Conservation (phyloP, 23 tunicate genomes). For the Trididemnum nubilum region DNA sequence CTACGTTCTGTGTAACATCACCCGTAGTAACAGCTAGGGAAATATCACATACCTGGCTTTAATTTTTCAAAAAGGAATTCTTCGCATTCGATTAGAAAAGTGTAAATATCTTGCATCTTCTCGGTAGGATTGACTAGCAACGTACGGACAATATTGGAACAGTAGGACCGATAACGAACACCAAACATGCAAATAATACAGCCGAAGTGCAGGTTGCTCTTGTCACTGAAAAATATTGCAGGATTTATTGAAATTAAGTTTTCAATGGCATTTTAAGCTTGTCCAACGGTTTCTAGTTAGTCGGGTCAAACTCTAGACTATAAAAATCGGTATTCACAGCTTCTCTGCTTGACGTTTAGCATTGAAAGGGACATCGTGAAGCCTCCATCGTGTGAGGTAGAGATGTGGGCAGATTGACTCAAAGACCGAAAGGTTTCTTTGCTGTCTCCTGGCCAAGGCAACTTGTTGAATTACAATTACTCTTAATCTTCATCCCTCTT, state of each 20-base stretch:
- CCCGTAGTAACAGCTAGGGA: too few relatives aligned
- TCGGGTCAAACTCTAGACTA: not conserved
- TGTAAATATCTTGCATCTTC: conserved; percentile 83
- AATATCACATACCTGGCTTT: conserved; percentile 76
- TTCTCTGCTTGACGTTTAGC: too few relatives aligned
- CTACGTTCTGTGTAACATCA: too few relatives aligned
- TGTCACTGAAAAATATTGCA: conserved; percentile 51
- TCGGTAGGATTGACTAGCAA: conserved; percentile 94
- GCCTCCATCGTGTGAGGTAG: too few relatives aligned
- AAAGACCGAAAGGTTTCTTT: too few relatives aligned
- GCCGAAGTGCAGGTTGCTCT: conserved; percentile 90
- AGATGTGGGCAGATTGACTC: too few relatives aligned
- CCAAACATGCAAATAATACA: conserved; percentile 94
- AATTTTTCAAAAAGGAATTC: conserved; percentile 75
- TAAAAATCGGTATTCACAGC: too few relatives aligned
- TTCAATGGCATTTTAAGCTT: too few relatives aligned
- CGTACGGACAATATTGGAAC: conserved; percentile 93
- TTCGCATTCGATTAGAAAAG: conserved; percentile 68
- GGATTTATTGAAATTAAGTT: not conserved
- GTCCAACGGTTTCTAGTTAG: not conserved
- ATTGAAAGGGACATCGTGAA: too few relatives aligned
- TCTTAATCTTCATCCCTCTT: not conserved
- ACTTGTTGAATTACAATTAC: too few relatives aligned
- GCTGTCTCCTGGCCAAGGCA: too few relatives aligned
- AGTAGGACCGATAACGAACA: conserved; percentile 86